These are phyloP conservation scores for Cheilosia impressa DNA, from an alignment of 2,888 invertebrate genomes.

Conservation along the genomic window DNA sequence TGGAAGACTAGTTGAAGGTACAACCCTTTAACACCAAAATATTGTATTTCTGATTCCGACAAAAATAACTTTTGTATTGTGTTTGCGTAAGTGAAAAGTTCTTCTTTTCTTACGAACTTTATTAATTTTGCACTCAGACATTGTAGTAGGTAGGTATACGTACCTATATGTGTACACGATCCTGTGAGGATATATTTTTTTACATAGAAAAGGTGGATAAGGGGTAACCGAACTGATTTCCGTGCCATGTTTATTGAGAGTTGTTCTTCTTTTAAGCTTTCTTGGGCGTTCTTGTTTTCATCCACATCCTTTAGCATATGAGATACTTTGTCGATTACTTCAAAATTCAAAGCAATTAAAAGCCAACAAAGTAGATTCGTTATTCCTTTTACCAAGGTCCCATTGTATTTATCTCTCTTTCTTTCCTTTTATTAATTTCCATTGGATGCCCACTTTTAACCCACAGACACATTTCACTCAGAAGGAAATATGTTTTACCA, in stretches of 20 bases:
- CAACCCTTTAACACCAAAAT: conserved; percentile 29
- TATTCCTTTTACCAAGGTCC: background rate
- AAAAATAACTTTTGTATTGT: conserved; percentile 38
- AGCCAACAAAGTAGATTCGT: conserved; percentile 2
- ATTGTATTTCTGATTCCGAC: conserved; percentile 22
- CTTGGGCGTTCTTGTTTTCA: background rate
- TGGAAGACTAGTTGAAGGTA: background rate
- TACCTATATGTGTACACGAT: background rate
- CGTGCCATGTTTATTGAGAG: background rate
- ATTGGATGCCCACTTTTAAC: conserved; percentile 29
- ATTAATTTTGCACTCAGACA: conserved; percentile 39
- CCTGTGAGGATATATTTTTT: background rate
- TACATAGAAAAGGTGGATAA: background rate
- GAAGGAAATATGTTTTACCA: conserved; percentile 40
- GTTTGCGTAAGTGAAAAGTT: conserved; percentile 32
- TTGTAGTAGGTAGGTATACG: background rate
- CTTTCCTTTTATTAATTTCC: conserved; percentile 4
- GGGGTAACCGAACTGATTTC: background rate
- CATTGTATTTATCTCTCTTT: background rate
- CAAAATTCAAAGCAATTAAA: conserved; percentile 1
- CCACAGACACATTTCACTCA: conserved; percentile 54
- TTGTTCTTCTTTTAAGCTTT: background rate
- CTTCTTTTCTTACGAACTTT: conserved; percentile 42
- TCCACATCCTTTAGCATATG: background rate
- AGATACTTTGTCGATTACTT: background rate